phyloP scores from a whole-genome alignment of 2,113 vertebrate species.

The Pachyramphus minor region DNA sequence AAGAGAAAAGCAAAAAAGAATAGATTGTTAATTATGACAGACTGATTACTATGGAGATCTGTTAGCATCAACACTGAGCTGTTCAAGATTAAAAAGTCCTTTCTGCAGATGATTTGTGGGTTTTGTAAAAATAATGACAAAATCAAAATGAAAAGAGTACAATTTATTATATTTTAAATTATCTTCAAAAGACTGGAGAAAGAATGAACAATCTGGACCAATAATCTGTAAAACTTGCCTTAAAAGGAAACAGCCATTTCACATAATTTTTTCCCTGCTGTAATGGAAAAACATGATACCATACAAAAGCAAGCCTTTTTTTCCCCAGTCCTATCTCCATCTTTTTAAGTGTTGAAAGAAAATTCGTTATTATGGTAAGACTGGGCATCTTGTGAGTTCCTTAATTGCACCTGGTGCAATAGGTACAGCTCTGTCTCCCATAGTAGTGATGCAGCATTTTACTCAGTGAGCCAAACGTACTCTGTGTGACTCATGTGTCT shows the following conservation, averaged over 20 bases:
- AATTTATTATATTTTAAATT: background rate
- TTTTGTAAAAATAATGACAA: background rate
- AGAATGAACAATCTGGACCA: background rate
- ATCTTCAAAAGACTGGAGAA: background rate
- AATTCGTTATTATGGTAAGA: background rate
- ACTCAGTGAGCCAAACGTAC: background rate
- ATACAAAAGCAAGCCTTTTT: background rate
- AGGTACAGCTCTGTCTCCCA: background rate
- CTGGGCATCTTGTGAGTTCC: background rate
- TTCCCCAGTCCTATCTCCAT: background rate
- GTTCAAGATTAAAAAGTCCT: background rate
- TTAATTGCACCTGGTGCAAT: background rate
- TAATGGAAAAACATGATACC: background rate
- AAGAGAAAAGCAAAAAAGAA: background rate
- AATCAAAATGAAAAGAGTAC: background rate
- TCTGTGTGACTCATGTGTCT: conserved; percentile 25
- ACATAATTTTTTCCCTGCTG: background rate
- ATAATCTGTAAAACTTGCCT: background rate
- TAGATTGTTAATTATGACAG: background rate
- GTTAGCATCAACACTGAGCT: background rate
- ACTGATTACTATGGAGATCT: conserved; percentile 10
- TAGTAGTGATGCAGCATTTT: conserved; percentile 14
- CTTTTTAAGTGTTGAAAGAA: background rate
- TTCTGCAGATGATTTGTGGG: background rate
- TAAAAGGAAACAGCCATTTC: background rate